Evolutionary conservation across 2,797 vertebrate species (phyloP), one percentile per base, ranked within the genome.

Genomic region (Brachyalestes nurse): DNA sequence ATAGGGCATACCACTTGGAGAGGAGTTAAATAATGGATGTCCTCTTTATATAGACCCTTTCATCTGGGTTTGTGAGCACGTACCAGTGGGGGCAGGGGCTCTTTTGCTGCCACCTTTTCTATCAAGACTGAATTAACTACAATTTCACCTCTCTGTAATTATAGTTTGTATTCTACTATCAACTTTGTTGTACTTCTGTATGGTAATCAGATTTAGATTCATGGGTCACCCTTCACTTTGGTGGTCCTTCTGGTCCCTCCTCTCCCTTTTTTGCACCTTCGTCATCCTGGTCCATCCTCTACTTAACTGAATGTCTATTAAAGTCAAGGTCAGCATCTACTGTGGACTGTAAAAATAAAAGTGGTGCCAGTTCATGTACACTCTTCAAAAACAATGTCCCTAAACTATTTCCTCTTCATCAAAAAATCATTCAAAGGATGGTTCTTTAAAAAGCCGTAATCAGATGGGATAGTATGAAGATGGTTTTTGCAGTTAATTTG

Each of bases 11-110:
- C 65, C 64, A 75, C 80, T 75, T 72, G 73, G 38, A 72, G 72
- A 73, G 34, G 66, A 71, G 53, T 75, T 83, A 72, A 88, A 87
- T 87, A 82, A 88, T 87, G 80, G 80, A 86, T 88, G 75, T 79
- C 73, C 75, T 81, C 76, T 73, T 84, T 84, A 79, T 77, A 79
- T 80, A 83, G 71, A 81, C 40, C 49, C 72, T 83, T 85, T 84
- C 62, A 79, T 84, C 76, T 81, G 72, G 69, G 57, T 70, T 83
- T 49, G 74, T 77, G 80, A 55, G 76, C 72, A 72, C 53, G 61
- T 64, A 25, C 66, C 23, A 14, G 28, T 28, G 77, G 13, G 8
- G 23, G 66, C 1, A 10, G 57, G 14, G 5, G 17, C 55, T 81
- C 72, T 76, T 53, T 23, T 10, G 66, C 69, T 49, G 42, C 25